Evolutionary conservation across 23 tunicate species (phyloP), one percentile per base, ranked within the genome.

Genomic region (Aplidium turbinatum): DNA sequence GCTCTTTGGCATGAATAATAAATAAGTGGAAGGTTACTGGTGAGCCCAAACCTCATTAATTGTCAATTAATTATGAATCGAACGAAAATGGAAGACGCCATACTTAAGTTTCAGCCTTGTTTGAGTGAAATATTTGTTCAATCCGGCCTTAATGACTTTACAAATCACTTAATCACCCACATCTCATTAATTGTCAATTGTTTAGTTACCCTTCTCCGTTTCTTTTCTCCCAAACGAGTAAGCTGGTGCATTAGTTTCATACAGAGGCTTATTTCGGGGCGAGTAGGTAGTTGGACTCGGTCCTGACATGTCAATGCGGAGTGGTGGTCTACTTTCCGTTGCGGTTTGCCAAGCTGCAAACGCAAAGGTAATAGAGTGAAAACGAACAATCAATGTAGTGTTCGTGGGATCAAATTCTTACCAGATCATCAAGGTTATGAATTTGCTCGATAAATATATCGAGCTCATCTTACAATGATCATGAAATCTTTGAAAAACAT

Each of bases 281-380:
- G 96, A 88, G 72, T 88, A 88, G 23, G 96, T 88, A 56, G 96
- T 88, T 23, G 96, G 87, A 18, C 83, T 82, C 28, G 96, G 96
- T 7, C 96, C 96, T 1, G 83, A 80, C 96, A 88, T 88, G 78
- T 88, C 96, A 33, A 88, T 81, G 22, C 79, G 77, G 21, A 88
- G 68, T 18, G 96, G 96, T 6, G 96, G 96, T 33, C 96, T 73
- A 51, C 78, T 88, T 75, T 88, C 96, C 73, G 45, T 88, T 2
- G 96, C 96, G 20, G 71, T 87, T 33, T 88, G 87, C 87, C 83
- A 88, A 7, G 96, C 96, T 88, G 27, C 27, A 21, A 56, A 11
- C 13, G 63, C 26, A 9, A 13, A 13, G 63, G 18, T 56, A n/a
- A 7, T n/a, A n/a, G n/a, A n/a, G 22, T 11, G 63, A 9, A 6